Conservation (phyloP, 2,797 vertebrate species). For the Enteromius paludinosus region DNA sequence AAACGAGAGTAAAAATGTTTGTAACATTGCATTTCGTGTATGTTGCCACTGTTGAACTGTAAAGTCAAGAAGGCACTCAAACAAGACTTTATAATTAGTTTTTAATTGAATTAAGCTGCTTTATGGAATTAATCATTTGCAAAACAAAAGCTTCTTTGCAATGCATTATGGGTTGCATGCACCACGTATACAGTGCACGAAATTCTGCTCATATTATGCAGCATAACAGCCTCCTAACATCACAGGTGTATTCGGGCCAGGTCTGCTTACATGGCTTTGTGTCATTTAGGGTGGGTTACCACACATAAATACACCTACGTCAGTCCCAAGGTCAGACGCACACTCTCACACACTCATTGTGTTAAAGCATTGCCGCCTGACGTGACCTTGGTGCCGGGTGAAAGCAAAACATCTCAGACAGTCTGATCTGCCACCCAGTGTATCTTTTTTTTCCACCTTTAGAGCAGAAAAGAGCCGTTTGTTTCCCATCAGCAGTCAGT, state of each 20-base stretch:
- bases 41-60: not conserved
- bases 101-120: not conserved
- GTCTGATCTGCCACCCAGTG: conserved; percentile 55
- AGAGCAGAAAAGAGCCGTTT: conserved; percentile 74
- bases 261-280: conserved; percentile 36
- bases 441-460: conserved; percentile 59
- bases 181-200: not conserved
- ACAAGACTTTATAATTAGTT: not conserved
- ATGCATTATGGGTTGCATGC: not conserved
- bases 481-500: conserved; percentile 67
- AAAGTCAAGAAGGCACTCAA: not conserved
- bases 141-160: not conserved
- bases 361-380: conserved; percentile 53
- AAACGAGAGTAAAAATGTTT: not conserved
- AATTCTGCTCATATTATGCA: not conserved
- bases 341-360: conserved; percentile 46
- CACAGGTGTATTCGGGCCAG: conserved; percentile 17
- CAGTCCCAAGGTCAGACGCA: conserved; percentile 50
- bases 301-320: conserved; percentile 39
- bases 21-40: not conserved
- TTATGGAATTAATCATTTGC: not conserved
- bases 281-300: conserved; percentile 41
- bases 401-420: conserved; percentile 56
- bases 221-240: conserved; percentile 20
- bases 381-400: conserved; percentile 67